These are phyloP conservation scores for Sebastes itinus DNA, from an alignment of 2,797 vertebrate genomes.

Conservation along the genomic window DNA sequence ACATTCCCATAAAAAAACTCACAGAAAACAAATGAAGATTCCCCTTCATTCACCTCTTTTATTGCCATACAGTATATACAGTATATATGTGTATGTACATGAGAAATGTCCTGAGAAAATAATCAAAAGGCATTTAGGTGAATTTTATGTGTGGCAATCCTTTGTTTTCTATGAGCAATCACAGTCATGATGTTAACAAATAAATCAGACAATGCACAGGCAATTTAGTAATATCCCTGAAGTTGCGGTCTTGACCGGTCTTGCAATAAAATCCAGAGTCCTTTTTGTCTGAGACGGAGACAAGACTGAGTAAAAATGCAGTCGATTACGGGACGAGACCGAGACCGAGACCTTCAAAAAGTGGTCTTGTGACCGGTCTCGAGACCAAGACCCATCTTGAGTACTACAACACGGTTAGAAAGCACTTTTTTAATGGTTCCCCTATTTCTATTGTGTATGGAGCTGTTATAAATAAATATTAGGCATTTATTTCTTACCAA, in stretches of 20 bases:
- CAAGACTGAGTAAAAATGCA: too few species aligned
- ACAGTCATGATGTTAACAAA: not conserved
- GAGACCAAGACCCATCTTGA: too few species aligned
- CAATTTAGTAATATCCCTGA: too few species aligned
- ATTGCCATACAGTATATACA: not conserved
- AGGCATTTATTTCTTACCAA: not conserved
- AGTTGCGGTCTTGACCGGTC: too few species aligned
- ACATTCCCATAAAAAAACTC: rapidly evolving
- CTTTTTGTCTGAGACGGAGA: too few species aligned
- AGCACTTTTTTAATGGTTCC: not conserved
- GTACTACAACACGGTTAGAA: not conserved
- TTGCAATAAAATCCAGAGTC: too few species aligned
- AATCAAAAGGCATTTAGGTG: not conserved
- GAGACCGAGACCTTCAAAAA: too few species aligned
- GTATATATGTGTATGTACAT: not conserved
- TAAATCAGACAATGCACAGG: not conserved
- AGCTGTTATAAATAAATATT: not conserved
- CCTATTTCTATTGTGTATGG: not conserved
- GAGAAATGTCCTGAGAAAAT: not conserved
- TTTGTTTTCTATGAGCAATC: not conserved
- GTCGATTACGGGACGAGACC: too few species aligned
- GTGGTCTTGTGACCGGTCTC: too few species aligned
- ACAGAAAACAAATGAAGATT: too few species aligned
- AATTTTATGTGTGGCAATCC: not conserved
- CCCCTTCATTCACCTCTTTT: not conserved